These are phyloP conservation scores for Nanorana parkeri DNA, from an alignment of 2,113 vertebrate genomes.

Conservation along the genomic window DNA sequence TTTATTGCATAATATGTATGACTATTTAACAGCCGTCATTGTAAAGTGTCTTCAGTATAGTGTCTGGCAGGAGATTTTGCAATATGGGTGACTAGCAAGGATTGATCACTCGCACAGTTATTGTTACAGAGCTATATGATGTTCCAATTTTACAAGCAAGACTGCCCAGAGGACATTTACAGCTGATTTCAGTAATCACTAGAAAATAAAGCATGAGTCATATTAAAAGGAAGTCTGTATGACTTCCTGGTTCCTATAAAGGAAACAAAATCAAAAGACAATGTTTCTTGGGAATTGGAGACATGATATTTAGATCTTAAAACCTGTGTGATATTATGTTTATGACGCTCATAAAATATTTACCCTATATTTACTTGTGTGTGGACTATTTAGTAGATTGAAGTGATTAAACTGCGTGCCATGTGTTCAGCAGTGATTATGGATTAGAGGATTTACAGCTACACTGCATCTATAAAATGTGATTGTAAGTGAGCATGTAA, in stretches of 20 bases:
- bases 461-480: constrained; percentile 9
- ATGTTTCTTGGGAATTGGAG: neutral
- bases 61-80: neutral
- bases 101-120: neutral
- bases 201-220: constrained; percentile 14
- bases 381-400: constrained; percentile 26
- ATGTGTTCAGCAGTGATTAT: constrained; percentile 34
- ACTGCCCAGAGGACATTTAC: constrained; percentile 5
- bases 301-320: constrained; percentile 6
- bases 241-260: constrained; percentile 9
- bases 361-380: constrained; percentile 20
- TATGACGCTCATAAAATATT: constrained; percentile 22
- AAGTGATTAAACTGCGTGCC: constrained; percentile 32
- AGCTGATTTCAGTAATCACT: constrained; percentile 6
- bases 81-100: neutral
- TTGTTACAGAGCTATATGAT: too few species aligned
- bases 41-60: neutral
- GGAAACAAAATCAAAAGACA: constrained; percentile 5
- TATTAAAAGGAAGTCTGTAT: constrained; percentile 22
- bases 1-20: too few species aligned
- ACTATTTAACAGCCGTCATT: too few species aligned
- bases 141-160: too few species aligned
- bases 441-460: constrained; percentile 21
- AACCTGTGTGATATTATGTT: constrained; percentile 1
- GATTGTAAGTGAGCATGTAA: constrained; percentile 9